These are phyloP conservation scores for Bubo blakistoni DNA, from an alignment of 2,113 vertebrate species.

Conservation along the genomic window DNA sequence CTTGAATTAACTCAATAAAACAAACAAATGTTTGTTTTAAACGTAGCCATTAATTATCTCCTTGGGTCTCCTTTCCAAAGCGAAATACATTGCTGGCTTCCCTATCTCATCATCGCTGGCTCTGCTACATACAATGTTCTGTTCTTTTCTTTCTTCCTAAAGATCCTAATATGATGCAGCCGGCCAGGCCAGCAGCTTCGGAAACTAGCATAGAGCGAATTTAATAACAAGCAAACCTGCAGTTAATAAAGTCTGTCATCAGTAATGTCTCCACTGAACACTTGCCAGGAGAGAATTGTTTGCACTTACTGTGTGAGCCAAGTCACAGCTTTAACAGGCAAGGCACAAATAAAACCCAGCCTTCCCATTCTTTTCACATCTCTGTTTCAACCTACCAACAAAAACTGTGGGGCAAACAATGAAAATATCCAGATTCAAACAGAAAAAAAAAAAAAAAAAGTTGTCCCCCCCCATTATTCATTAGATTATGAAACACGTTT, in stretches of 20 bases:
- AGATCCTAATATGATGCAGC: conserved; percentile 40
- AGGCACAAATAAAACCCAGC: conserved; percentile 54
- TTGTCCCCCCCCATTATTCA: neutral
- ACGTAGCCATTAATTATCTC: conserved; percentile 26
- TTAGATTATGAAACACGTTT: conserved; percentile 51
- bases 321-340: conserved; percentile 59
- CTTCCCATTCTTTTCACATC: conserved; percentile 41
- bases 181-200: conserved; percentile 50
- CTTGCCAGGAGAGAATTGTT: conserved; percentile 62
- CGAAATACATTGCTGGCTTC: neutral
- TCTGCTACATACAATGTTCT: conserved; percentile 38
- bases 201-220: conserved; percentile 41
- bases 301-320: conserved; percentile 68
- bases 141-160: conserved; percentile 56
- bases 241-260: conserved; percentile 70
- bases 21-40: conserved; percentile 54
- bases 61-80: conserved; percentile 17
- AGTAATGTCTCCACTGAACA: conserved; percentile 57
- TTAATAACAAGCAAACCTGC: conserved; percentile 65
- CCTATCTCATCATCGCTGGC: conserved; percentile 36
- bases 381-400: conserved; percentile 20
- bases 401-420: conserved; percentile 38
- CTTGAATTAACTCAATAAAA: conserved; percentile 1
- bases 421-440: conserved; percentile 19
- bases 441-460: rapidly evolving